Evolutionary conservation across 2,797 vertebrate genomes (phyloP).

Genomic region (Enteromius treurensis): DNA sequence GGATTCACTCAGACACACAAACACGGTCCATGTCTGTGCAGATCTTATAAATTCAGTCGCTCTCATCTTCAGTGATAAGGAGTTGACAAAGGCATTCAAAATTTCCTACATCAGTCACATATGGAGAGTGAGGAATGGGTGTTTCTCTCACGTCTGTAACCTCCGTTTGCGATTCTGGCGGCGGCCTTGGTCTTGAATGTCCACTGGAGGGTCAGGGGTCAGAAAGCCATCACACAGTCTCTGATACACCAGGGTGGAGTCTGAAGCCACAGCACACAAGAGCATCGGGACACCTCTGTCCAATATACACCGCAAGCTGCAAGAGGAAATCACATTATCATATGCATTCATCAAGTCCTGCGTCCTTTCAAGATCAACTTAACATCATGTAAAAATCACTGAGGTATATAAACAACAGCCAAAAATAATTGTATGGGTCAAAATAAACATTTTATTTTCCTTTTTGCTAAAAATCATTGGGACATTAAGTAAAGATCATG

Average conservation of each 20-base stretch:
- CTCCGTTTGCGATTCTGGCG: constrained; percentile 80
- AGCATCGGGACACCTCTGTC: constrained; percentile 76
- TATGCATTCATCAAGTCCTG: background rate
- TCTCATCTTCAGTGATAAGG: background rate
- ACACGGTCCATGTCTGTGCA: background rate
- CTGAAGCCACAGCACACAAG: constrained; percentile 89
- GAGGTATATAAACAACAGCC: no score
- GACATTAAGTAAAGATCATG: no score
- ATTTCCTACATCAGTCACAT: background rate
- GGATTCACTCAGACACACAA: background rate
- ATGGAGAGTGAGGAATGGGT: background rate
- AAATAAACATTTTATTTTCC: no score
- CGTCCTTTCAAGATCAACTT: no score
- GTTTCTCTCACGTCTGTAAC: constrained; percentile 62
- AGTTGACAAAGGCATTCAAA: background rate
- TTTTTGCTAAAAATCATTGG: no score
- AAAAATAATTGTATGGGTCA: no score
- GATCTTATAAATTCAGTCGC: background rate
- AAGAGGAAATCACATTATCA: constrained; percentile 35
- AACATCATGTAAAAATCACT: no score
- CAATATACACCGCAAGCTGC: constrained; percentile 71
- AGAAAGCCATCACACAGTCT: constrained; percentile 86
- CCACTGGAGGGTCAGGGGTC: constrained; percentile 86
- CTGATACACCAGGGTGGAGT: constrained; percentile 96
- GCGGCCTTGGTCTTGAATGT: constrained; percentile 75